Evolutionary conservation across 2,888 invertebrate species (phyloP).

Genomic region (Apodemia mormo): DNA sequence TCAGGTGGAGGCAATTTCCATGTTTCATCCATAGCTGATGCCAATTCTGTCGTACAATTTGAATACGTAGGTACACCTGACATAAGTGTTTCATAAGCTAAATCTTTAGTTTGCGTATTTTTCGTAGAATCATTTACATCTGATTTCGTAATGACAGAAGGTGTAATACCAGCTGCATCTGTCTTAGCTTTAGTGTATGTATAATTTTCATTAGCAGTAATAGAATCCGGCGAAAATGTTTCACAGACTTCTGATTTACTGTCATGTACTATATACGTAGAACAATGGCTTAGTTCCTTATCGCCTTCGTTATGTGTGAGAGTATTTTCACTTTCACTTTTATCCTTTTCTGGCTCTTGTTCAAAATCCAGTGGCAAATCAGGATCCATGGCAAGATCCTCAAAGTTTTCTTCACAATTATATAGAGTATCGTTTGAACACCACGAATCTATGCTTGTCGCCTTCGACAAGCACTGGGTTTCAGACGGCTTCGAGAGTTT

Average conservation of each 20-base stretch:
- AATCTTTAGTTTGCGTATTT: conserved; percentile 64
- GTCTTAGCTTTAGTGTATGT: conserved; percentile 70
- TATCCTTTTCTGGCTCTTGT: conserved; percentile 49
- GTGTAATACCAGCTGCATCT: conserved; percentile 51
- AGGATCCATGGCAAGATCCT: conserved; percentile 68
- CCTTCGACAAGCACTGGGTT: conserved; percentile 73
- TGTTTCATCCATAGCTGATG: conserved; percentile 55
- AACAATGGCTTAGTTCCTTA: conserved; percentile 61
- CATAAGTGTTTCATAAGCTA: conserved; percentile 67
- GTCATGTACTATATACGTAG: conserved; percentile 71
- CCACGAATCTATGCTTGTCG: conserved; percentile 84
- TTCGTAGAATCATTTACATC: conserved; percentile 63
- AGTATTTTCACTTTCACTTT: conserved; percentile 68
- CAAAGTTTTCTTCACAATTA: conserved; percentile 83
- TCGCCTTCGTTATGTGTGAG: conserved; percentile 69
- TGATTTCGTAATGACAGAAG: conserved; percentile 55
- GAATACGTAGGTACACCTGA: conserved; percentile 67
- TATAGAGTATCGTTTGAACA: conserved; percentile 85
- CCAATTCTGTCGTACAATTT: conserved; percentile 64
- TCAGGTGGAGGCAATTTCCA: conserved; percentile 68
- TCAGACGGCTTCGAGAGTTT: conserved; percentile 75
- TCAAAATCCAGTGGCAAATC: conserved; percentile 55
- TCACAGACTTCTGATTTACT: conserved; percentile 66
- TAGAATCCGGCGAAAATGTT: conserved; percentile 71
- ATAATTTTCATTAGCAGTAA: conserved; percentile 64